A percentile compares a stretch with the other conserved stretches of the same genome.
These are phyloP conservation scores for Grantiella picta DNA, from an alignment of 2,113 vertebrate species.

Conservation along the genomic window DNA sequence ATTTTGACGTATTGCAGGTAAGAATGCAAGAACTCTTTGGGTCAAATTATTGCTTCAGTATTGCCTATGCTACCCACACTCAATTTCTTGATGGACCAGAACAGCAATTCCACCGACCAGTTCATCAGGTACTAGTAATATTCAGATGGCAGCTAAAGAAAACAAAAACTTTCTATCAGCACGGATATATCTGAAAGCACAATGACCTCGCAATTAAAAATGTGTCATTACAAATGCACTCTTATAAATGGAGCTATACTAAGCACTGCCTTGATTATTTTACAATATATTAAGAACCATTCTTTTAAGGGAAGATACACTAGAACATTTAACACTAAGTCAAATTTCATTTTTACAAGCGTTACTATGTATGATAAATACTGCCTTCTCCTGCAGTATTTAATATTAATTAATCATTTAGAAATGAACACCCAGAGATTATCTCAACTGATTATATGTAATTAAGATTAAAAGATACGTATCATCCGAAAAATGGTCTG, in stretches of 20 bases:
- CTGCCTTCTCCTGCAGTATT: background rate
- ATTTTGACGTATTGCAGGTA: background rate
- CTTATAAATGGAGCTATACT: background rate
- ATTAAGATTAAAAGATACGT: background rate
- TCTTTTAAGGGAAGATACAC: background rate
- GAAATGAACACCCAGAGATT: background rate
- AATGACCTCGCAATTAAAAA: background rate
- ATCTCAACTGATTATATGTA: background rate
- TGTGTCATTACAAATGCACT: background rate
- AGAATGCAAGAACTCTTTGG: background rate
- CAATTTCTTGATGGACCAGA: background rate
- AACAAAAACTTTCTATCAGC: background rate
- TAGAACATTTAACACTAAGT: background rate
- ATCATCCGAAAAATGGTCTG: background rate
- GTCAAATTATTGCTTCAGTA: background rate
- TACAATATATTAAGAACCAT: background rate
- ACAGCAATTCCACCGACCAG: background rate
- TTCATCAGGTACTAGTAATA: background rate
- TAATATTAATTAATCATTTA: background rate
- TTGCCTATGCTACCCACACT: background rate
- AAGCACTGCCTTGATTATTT: background rate
- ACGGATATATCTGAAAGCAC: background rate
- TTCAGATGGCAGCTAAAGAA: background rate
- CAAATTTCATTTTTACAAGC: background rate
- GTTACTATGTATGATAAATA: background rate